Evolutionary conservation across 2,888 invertebrate species (phyloP), one percentile per base, ranked within the genome.

Genomic region (Abscondita cerata): DNA sequence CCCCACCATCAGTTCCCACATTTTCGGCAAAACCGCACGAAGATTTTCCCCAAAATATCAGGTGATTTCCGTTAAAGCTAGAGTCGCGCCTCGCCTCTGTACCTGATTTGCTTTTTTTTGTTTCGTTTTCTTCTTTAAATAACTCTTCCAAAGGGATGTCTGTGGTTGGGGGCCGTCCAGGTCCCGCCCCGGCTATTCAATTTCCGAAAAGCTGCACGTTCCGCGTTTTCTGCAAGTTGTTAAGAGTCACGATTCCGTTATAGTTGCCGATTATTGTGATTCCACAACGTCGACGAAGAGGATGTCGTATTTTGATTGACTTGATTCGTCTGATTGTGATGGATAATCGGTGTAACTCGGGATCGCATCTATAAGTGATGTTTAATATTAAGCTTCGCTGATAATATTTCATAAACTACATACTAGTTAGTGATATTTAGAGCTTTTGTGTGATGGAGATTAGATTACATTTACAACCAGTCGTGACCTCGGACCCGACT

Each of bases 81-180:
- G 82, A 0, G 89, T 89, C 0, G 95, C 93, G 11, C 97, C 97
- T 51, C 93, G 82, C 13, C 95, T 85, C 77, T 96, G 95, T 16
- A 91, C 89, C 52, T 87, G 81, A 64, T 87, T 85, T 40, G 83
- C 78, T 74, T 89, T 89, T n/a, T 58, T 86, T 85, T 60, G 82
- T 84, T 76, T 86, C 86, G 68, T 88, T 89, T 70, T 90, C 90
- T 9, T 84, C 84, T 9, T 84, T 85, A 6, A 86, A 78, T 0
- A 87, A 73, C 58, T 87, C 87, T 60, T 89, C 88, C 0, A 86
- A 70, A 0, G 86, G 83, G 44, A 86, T 79, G 48, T 86, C 84
- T 19, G 85, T 84, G 2, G 81, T 81, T 1, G 87, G 86, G 0
- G 88, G 88, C 73, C 89, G 80, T 1, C 89, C 89, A 0, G 85